Evolutionary conservation across 2,888 invertebrate genomes (phyloP).

Genomic region (Amblyjoppa fuscipennis): DNA sequence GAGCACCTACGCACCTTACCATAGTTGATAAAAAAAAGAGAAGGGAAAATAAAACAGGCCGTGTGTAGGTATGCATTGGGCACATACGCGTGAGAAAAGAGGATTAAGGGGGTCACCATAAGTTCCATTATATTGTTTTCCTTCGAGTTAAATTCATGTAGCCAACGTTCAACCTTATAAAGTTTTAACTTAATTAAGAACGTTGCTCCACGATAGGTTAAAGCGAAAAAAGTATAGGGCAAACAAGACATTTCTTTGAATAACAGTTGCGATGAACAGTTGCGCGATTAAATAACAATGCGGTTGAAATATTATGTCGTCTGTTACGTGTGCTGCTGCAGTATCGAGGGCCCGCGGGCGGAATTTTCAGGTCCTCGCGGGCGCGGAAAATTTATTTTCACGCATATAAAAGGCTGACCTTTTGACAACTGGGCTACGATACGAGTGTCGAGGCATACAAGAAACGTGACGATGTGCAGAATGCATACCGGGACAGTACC

Average conservation of each 20-base stretch:
- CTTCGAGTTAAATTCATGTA: not conserved
- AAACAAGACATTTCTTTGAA: slow-evolving; percentile 3
- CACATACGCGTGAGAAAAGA: slow-evolving; percentile 60
- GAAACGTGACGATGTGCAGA: slow-evolving; percentile 34
- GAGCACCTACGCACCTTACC: slow-evolving; percentile 52
- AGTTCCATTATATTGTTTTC: slow-evolving; percentile 22
- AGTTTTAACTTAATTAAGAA: slow-evolving; percentile 51
- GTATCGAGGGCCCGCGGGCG: slow-evolving; percentile 10
- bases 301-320: not conserved
- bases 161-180: slow-evolving; percentile 34
- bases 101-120: slow-evolving; percentile 55
- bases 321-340: not conserved
- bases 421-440: slow-evolving; percentile 31
- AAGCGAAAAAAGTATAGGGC: not conserved
- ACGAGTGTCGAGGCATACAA: not conserved
- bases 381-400: slow-evolving; percentile 44
- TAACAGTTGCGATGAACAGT: not conserved
- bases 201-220: slow-evolving; percentile 26
- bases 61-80: not conserved
- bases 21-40: slow-evolving; percentile 1
- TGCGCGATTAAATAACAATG: not conserved
- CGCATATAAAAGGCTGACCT: slow-evolving; percentile 28
- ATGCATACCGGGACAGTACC: slow-evolving; percentile 42
- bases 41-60: not conserved
- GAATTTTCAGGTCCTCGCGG: slow-evolving; percentile 42